Conservation (phyloP, 2,888 invertebrate genomes). For the Eupithecia dodoneata region DNA sequence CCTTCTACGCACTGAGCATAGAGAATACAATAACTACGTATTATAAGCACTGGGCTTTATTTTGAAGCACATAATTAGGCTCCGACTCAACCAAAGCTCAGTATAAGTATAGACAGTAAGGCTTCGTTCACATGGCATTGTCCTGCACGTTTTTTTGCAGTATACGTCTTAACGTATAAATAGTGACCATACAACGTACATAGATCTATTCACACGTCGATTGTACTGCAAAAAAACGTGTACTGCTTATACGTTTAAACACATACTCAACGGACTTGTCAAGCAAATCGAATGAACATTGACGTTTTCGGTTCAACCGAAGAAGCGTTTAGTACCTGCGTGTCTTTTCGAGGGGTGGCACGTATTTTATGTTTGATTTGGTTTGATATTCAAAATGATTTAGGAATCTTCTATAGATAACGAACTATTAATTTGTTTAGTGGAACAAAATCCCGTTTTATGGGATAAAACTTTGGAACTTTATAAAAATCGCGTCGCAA, state of each 20-base stretch:
- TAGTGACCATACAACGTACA: too few species aligned
- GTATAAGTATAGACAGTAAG: too few species aligned
- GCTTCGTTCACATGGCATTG: too few species aligned
- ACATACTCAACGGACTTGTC: conserved; percentile 41
- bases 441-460: conserved; percentile 40
- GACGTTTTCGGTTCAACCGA: conserved; percentile 39
- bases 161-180: too few species aligned
- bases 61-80: too few species aligned
- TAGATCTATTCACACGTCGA: too few species aligned
- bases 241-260: conserved; percentile 21
- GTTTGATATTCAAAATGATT: conserved; percentile 23
- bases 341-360: conserved; percentile 38
- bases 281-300: conserved; percentile 48
- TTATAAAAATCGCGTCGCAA: conserved; percentile 31
- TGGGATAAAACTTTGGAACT: conserved; percentile 39
- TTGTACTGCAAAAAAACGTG: conserved; percentile 32
- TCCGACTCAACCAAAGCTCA: too few species aligned
- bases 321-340: conserved; percentile 34
- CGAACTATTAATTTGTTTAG: conserved; percentile 43
- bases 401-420: conserved; percentile 41
- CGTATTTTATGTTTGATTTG: conserved; percentile 33
- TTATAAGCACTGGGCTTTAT: too few species aligned
- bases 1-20: too few species aligned
- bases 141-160: too few species aligned
- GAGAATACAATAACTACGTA: too few species aligned